Base-by-base conservation (phyloP, 2,888 invertebrate genomes). In the Notodonta dromedarius region DNA sequence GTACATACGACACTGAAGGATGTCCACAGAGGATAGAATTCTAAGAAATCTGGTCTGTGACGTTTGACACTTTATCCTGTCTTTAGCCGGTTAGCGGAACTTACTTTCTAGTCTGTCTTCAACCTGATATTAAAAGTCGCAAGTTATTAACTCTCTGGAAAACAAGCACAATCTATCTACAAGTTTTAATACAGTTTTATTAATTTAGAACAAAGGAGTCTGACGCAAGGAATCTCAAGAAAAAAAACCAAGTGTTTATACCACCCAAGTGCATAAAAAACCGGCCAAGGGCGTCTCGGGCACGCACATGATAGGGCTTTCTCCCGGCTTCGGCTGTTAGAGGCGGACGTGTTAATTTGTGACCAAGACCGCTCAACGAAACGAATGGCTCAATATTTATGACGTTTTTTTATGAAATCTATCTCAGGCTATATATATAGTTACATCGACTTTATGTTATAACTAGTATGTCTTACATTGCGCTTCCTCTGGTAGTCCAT, bases 251-350 rank as follows among this genome's bases (percentile, higher is more conserved):
- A 52, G 52, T 52, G 32, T 50, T n/a, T 50, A 52, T 52, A 52
- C 52, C 52, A 52, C 52, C 52, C 52, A 52, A 52, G 52, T 52
- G 52, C 32, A 52, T 52, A 52, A 52, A 50, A 52, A 52, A 52
- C 52, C 52, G 52, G 52, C 52, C 52, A 52, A 52, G 52, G 32
- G 52, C 52, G 52, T 32, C 52, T 52, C 52, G 52, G 52, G 52
- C 52, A 52, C 52, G 52, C 52, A 52, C 32, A 52, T 52, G 52
- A 52, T 52, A 52, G 52, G 24, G 52, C 52, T 52, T 52, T 52
- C 52, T 52, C 32, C 52, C 52, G 32, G 13, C 52, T 52, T 32
- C 52, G 52, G 52, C 52, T 24, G 52, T 32, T 13, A 32, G 32
- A 32, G 32, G 11, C 52, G 52, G 24, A 52, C 52, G 52, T 52